These are phyloP conservation scores for Mamestra configurata DNA, from an alignment of 1,140 invertebrate genomes.

Conservation along the genomic window DNA sequence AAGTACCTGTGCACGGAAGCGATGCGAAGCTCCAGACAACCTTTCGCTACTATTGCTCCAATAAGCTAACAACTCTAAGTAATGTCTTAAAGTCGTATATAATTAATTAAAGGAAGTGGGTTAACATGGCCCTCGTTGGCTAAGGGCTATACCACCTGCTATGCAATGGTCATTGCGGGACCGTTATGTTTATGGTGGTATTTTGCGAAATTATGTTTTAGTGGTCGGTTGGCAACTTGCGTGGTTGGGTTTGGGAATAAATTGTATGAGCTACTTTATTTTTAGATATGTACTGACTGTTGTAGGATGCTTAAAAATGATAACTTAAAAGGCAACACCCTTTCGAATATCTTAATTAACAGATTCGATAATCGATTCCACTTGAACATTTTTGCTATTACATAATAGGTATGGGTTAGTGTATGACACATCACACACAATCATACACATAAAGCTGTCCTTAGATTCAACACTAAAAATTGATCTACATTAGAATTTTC, in stretches of 20 bases:
- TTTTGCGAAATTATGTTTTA: constrained; percentile 21
- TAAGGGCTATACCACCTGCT: constrained; percentile 26
- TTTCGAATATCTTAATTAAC: too few relatives aligned
- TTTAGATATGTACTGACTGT: too few relatives aligned
- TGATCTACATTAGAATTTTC: too few relatives aligned
- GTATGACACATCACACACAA: too few relatives aligned
- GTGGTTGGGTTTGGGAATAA: neutral
- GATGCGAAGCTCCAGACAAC: neutral
- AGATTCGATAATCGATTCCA: too few relatives aligned
- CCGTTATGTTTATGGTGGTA: constrained; percentile 27
- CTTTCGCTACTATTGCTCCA: constrained; percentile 7
- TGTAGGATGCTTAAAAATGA: too few relatives aligned
- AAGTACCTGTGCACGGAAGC: neutral
- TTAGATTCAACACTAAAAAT: too few relatives aligned
- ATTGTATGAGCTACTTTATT: too few relatives aligned
- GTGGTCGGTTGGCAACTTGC: neutral
- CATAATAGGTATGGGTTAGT: too few relatives aligned
- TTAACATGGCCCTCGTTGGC: constrained; percentile 28
- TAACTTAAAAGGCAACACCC: too few relatives aligned
- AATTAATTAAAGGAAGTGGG: constrained; percentile 36
- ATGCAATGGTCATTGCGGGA: neutral
- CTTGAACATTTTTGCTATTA: too few relatives aligned
- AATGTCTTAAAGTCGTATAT: constrained; percentile 24
- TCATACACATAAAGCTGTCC: too few relatives aligned
- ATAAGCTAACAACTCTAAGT: neutral